Evolutionary conservation across 2,888 invertebrate genomes (phyloP).

Genomic region (Timandra comae): DNA sequence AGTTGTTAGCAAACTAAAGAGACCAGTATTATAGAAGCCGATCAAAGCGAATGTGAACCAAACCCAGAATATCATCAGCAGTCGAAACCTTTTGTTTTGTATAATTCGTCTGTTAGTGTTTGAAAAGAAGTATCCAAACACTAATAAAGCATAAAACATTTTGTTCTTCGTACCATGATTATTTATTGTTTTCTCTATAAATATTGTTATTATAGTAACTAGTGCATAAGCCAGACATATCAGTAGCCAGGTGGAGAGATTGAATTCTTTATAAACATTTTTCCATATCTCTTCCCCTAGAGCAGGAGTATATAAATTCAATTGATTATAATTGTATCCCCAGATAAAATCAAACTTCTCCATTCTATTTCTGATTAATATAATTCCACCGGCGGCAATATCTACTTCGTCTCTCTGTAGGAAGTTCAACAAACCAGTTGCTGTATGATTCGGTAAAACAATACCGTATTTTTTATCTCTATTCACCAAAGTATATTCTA

Average conservation of each 20-base stretch:
- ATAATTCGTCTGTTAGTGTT: slow-evolving; percentile 32
- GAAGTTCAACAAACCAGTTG: slow-evolving; percentile 36
- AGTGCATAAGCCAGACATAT: slow-evolving; percentile 28
- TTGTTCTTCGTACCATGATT: slow-evolving; percentile 12
- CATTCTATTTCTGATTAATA: slow-evolving; percentile 39
- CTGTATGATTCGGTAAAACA: slow-evolving; percentile 39
- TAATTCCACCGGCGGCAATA: slow-evolving; percentile 39
- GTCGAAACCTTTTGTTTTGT: slow-evolving; percentile 29
- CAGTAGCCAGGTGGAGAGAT: slow-evolving; percentile 34
- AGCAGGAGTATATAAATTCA: too few relatives aligned
- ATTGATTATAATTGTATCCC: slow-evolving; percentile 38
- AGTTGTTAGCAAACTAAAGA: slow-evolving; percentile 41
- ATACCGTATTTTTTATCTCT: slow-evolving; percentile 27
- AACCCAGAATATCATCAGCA: slow-evolving; percentile 42
- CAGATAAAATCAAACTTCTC: slow-evolving; percentile 43
- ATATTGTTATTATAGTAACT: too few relatives aligned
- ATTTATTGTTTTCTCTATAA: too few relatives aligned
- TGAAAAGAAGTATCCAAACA: slow-evolving; percentile 45
- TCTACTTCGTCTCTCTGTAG: slow-evolving; percentile 35
- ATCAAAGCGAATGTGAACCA: slow-evolving; percentile 49
- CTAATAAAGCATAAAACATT: slow-evolving; percentile 27
- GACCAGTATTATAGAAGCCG: slow-evolving; percentile 49
- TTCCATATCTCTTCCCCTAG: slow-evolving; percentile 38
- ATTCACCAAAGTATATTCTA: slow-evolving; percentile 27
- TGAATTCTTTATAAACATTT: slow-evolving; percentile 42